Conservation (phyloP, 2,888 invertebrate genomes). For the Chrysina gloriosa region DNA sequence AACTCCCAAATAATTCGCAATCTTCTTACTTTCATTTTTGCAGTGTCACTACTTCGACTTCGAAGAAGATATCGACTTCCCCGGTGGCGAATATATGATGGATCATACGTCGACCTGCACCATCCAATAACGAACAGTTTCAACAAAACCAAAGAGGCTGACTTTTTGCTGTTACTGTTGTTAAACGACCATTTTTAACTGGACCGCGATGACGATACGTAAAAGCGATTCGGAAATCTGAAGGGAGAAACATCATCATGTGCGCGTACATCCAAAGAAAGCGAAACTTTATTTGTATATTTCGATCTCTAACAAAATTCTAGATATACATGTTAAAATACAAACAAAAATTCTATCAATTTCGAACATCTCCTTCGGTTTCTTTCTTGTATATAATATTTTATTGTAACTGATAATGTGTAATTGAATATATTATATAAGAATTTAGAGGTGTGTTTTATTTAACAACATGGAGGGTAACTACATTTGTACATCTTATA, state of each 20-base stretch:
- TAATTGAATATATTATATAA: constrained; percentile 40
- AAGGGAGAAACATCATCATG: not conserved
- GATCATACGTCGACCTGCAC: constrained; percentile 61
- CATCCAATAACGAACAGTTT: constrained; percentile 60
- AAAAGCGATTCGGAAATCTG: not conserved
- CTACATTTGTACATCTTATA: too few species aligned
- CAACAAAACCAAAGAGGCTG: constrained; percentile 23
- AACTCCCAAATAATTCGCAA: too few species aligned
- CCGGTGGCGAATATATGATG: constrained; percentile 58
- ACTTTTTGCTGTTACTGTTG: constrained; percentile 26
- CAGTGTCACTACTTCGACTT: constrained; percentile 65
- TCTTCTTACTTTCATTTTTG: constrained; percentile 48
- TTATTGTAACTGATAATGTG: constrained; percentile 13
- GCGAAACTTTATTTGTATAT: constrained; percentile 34
- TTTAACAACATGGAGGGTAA: not conserved
- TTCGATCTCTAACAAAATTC: constrained; percentile 22
- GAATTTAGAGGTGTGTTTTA: constrained; percentile 7
- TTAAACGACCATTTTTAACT: not conserved
- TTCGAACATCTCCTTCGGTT: constrained; percentile 18
- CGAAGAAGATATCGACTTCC: constrained; percentile 62
- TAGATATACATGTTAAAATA: not conserved
- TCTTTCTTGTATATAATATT: constrained; percentile 35
- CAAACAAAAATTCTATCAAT: constrained; percentile 16
- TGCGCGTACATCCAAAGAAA: too few species aligned
- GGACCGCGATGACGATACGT: not conserved